These are phyloP conservation scores for Rhogogaster chlorosoma DNA, from an alignment of 2,888 invertebrate genomes.

Conservation along the genomic window DNA sequence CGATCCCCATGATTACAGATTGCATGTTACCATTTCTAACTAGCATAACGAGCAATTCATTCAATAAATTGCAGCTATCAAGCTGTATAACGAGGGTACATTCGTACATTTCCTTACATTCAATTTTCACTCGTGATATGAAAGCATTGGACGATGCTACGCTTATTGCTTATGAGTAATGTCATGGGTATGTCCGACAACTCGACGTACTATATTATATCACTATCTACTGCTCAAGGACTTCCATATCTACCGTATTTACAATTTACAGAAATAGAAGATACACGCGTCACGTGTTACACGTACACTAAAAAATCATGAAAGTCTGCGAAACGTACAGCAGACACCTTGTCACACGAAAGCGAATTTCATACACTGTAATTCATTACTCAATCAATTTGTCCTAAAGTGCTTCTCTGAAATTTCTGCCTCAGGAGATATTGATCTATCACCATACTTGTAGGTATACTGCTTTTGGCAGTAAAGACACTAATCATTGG, in stretches of 20 bases:
- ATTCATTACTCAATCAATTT: conserved; percentile 7
- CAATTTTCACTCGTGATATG: not conserved
- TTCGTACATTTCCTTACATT: not conserved
- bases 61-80: conserved; percentile 10
- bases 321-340: not conserved
- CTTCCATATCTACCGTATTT: conserved; percentile 21
- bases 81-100: not conserved
- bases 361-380: not conserved
- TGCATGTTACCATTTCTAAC: not conserved
- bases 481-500: conserved; percentile 5
- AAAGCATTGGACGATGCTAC: not conserved
- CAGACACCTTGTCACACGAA: not conserved
- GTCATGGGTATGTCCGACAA: not conserved
- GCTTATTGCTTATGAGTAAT: not conserved
- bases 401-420: not conserved
- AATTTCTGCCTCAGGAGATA: not conserved
- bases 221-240: conserved; percentile 28
- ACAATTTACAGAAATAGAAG: not conserved
- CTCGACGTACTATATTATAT: not conserved
- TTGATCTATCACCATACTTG: not conserved
- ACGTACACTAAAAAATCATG: not conserved
- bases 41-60: not conserved
- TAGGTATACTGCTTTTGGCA: not conserved
- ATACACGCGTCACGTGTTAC: not conserved
- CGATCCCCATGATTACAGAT: not conserved